phyloP scores from a whole-genome alignment of 1,140 invertebrate species.

The Spodoptera frugiperda region DNA sequence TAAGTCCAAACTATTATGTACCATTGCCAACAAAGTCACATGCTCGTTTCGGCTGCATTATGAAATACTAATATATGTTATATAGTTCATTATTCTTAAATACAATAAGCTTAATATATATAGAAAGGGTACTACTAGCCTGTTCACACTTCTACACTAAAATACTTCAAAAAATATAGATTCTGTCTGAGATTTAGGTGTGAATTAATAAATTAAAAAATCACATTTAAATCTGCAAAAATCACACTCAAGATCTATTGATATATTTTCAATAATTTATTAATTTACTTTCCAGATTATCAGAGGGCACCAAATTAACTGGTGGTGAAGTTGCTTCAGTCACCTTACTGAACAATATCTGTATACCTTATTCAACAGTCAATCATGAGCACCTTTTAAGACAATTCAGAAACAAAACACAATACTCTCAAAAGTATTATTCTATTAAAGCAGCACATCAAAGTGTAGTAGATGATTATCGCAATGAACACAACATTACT shows the following conservation, averaged over 20 bases:
- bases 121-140: too few relatives aligned
- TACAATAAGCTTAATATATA: too few relatives aligned
- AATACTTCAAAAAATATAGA: too few relatives aligned
- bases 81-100: too few relatives aligned
- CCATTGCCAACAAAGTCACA: constrained; percentile 22
- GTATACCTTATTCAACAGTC: constrained; percentile 41
- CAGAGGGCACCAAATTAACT: constrained; percentile 51
- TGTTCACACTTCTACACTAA: too few relatives aligned
- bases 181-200: too few relatives aligned
- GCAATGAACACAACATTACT: constrained; percentile 78
- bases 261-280: too few relatives aligned
- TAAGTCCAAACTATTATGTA: constrained; percentile 44
- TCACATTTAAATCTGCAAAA: too few relatives aligned
- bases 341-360: constrained; percentile 24
- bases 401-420: constrained; percentile 25
- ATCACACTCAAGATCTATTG: too few relatives aligned
- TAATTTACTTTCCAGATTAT: constrained; percentile 52
- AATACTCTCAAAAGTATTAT: constrained; percentile 57
- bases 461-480: constrained; percentile 66
- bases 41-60: not conserved
- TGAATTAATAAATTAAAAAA: too few relatives aligned
- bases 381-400: constrained; percentile 33
- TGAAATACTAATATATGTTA: too few relatives aligned
- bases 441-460: constrained; percentile 67
- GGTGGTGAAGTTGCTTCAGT: constrained; percentile 8